These are phyloP conservation scores for Scaptomyza pallida DNA, from an alignment of 1,140 invertebrate genomes.

Conservation along the genomic window DNA sequence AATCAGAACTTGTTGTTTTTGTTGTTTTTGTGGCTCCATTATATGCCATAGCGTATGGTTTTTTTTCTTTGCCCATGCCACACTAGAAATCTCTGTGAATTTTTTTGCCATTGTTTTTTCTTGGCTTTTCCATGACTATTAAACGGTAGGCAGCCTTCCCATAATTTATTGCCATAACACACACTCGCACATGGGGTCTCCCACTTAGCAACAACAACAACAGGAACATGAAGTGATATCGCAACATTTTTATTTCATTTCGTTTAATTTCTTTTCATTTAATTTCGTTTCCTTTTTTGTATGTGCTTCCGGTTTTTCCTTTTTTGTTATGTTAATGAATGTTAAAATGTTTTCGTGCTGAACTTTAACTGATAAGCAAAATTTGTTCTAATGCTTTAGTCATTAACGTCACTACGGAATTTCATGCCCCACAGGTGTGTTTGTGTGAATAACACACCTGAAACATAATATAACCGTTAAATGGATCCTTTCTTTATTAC, in stretches of 20 bases:
- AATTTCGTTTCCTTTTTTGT: slow-evolving; percentile 14
- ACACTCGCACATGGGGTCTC: slow-evolving; percentile 27
- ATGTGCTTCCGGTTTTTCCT: slow-evolving; percentile 11
- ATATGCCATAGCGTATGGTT: slow-evolving; percentile 26
- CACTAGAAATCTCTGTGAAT: slow-evolving; percentile 13
- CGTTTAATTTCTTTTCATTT: slow-evolving; percentile 42
- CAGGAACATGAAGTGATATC: slow-evolving; percentile 65
- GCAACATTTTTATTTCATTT: slow-evolving; percentile 60
- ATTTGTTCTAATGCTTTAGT: slow-evolving; percentile 8
- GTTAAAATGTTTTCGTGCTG: slow-evolving; percentile 10
- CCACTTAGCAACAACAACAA: background rate
- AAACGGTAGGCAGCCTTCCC: slow-evolving; percentile 3
- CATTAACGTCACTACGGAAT: slow-evolving; percentile 10
- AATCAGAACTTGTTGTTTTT: slow-evolving; percentile 29
- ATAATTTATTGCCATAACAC: slow-evolving; percentile 58
- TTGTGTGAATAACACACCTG: background rate
- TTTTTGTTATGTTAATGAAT: slow-evolving; percentile 62
- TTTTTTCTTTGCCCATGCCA: background rate
- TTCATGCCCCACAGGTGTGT: background rate
- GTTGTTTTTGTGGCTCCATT: slow-evolving; percentile 35
- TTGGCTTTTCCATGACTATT: slow-evolving; percentile 16
- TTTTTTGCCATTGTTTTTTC: slow-evolving; percentile 29
- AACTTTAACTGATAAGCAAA: slow-evolving; percentile 22
- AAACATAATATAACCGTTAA: background rate
- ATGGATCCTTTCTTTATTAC: background rate